Conservation (phyloP, 2,888 invertebrate genomes). For the Drosophila tanythrix region DNA sequence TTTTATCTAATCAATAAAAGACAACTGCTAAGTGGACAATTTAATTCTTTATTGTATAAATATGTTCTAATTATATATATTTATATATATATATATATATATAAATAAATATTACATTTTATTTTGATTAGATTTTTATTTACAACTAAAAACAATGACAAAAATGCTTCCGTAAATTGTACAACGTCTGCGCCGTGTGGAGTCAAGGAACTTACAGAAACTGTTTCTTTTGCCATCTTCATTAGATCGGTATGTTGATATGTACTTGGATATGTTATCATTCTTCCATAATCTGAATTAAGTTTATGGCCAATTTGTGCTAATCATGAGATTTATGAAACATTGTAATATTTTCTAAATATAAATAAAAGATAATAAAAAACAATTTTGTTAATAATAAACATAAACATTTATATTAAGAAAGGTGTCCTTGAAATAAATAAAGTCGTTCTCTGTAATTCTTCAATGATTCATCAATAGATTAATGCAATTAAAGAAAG, state of each 20-base stretch:
- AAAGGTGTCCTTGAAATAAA: not conserved
- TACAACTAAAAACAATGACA: not conserved
- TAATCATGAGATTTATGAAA: not conserved
- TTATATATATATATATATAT: not conserved
- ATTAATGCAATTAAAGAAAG: not conserved
- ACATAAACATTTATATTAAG: not conserved
- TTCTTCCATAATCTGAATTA: not conserved
- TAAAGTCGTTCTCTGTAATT: not conserved
- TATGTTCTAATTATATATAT: not conserved
- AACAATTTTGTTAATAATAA: too few relatives aligned
- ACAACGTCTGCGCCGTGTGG: not conserved
- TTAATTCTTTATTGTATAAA: too few relatives aligned
- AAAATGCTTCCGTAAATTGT: not conserved
- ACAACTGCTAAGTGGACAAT: too few relatives aligned
- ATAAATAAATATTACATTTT: not conserved
- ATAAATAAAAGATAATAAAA: not conserved
- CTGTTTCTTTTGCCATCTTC: not conserved
- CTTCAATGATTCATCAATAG: not conserved
- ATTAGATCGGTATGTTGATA: not conserved
- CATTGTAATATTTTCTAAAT: not conserved
- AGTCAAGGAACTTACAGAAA: not conserved
- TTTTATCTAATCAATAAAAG: too few relatives aligned
- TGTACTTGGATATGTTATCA: not conserved
- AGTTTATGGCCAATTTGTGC: not conserved
- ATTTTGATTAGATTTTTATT: not conserved